Evolutionary conservation across 2,888 invertebrate genomes (phyloP), one percentile per base, ranked within the genome.

Genomic region (Neoscelio sp.): DNA sequence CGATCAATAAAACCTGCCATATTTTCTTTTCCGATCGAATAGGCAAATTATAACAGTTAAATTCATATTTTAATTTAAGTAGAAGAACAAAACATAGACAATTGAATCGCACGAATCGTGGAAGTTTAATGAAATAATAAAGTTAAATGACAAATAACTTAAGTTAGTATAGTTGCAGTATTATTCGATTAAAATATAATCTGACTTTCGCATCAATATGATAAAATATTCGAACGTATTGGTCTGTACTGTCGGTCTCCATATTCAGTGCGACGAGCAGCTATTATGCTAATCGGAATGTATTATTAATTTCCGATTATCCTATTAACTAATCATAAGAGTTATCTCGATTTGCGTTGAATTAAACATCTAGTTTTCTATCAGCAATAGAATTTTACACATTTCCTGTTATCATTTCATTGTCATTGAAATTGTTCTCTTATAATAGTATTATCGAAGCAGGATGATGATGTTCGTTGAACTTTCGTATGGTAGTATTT

Each of bases 221-320:
- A 52, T 52, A 15, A 52, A 52, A 35, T 52, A 35, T 33, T 17
- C 48, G 26, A 28, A 10, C 1, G 1, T n/a, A n/a, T n/a, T n/a
- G n/a, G n/a, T n/a, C n/a, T n/a, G n/a, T n/a, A n/a, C n/a, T n/a
- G n/a, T n/a, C n/a, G n/a, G n/a, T n/a, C n/a, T n/a, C n/a, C n/a
- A n/a, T n/a, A 28, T 46, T 12, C 12, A 33, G 12, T 10, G 12
- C 12, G 33, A 33, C n/a, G n/a, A 44, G 20, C 44, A 48, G 48
- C 28, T 15, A 48, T 28, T 26, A 10, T 15, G 48, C 48, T 28
- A 48, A 46, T 46, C 26, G 26, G 17, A 56, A 56, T 28, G 38
- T 28, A 20, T 20, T 40, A 42, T 56, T 40, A 56, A 42, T 42
- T 56, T 56, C 40, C 17, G 26, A 28, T 56, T 56, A 28, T 42